Conservation (phyloP, 35 echinoderm and acorn worm species). For the Holothuria glaberrima region DNA sequence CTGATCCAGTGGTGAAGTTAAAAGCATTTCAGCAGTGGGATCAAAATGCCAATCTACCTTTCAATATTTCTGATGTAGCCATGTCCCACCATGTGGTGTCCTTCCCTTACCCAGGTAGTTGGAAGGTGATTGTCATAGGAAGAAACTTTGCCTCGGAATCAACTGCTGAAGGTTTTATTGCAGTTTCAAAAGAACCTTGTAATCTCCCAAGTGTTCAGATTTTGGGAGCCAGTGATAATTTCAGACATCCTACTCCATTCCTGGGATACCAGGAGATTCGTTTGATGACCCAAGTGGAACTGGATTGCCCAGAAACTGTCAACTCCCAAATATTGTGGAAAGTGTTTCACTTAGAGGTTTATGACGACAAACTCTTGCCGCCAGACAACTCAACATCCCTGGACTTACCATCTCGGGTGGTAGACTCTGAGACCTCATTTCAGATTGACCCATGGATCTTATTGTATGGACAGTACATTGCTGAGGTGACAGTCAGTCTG, state of each 20-base stretch:
- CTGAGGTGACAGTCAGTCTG: constrained; percentile 71
- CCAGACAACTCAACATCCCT: constrained; percentile 42
- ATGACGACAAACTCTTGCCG: constrained; percentile 58
- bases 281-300: constrained; percentile 41
- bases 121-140: constrained; percentile 54
- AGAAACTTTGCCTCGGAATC: constrained; percentile 64
- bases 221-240: constrained; percentile 70
- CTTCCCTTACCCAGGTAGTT: constrained; percentile 32
- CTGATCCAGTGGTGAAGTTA: neutral
- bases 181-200: constrained; percentile 69
- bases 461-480: constrained; percentile 57
- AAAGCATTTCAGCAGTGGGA: constrained; percentile 57
- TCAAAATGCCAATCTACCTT: constrained; percentile 65
- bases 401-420: constrained; percentile 25
- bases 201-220: constrained; percentile 60
- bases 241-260: constrained; percentile 52
- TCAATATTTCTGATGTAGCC: constrained; percentile 63
- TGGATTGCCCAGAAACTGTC: constrained; percentile 50
- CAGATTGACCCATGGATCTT: constrained; percentile 43
- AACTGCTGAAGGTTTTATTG: constrained; percentile 13
- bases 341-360: constrained; percentile 35
- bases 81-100: constrained; percentile 48
- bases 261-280: constrained; percentile 52
- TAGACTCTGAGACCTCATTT: constrained; percentile 36
- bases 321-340: constrained; percentile 49